Evolutionary conservation across 1,140 invertebrate genomes (phyloP).

Genomic region (Megalopta genalis): DNA sequence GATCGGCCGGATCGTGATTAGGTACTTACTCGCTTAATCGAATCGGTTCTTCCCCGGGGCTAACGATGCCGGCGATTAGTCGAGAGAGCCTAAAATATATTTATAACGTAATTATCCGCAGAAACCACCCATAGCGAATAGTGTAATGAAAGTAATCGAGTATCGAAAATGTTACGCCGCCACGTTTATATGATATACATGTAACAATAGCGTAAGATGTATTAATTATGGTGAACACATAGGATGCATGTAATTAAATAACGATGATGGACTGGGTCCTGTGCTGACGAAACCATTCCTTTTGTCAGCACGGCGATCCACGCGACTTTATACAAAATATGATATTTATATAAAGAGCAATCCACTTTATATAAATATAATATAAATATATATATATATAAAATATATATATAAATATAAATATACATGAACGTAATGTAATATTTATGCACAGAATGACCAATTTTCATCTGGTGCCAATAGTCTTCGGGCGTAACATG

Average conservation of each 20-base stretch:
- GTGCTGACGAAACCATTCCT: neutral
- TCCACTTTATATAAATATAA: too few species aligned
- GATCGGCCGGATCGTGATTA: conserved; percentile 24
- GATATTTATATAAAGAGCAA: too few species aligned
- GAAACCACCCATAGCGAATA: conserved; percentile 49
- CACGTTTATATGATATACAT: conserved; percentile 53
- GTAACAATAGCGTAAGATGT: conserved; percentile 56
- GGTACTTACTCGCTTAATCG: conserved; percentile 28
- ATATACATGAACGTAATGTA: conserved; percentile 31
- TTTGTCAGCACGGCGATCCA: neutral
- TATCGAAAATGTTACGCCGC: conserved; percentile 55
- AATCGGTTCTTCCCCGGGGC: conserved; percentile 43
- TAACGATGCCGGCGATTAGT: conserved; percentile 59
- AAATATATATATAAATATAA: conserved; percentile 8
- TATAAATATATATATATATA: conserved; percentile 5
- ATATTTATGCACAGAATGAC: conserved; percentile 45
- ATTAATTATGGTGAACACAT: conserved; percentile 47
- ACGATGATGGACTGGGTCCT: neutral
- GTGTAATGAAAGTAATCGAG: conserved; percentile 45
- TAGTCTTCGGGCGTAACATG: neutral
- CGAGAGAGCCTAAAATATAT: conserved; percentile 59
- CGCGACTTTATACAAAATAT: conserved; percentile 11
- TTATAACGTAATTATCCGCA: conserved; percentile 67
- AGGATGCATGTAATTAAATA: conserved; percentile 62
- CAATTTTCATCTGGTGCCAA: conserved; percentile 38